Conservation (phyloP, 2,888 invertebrate genomes). For the Amblyteles armatorius region DNA sequence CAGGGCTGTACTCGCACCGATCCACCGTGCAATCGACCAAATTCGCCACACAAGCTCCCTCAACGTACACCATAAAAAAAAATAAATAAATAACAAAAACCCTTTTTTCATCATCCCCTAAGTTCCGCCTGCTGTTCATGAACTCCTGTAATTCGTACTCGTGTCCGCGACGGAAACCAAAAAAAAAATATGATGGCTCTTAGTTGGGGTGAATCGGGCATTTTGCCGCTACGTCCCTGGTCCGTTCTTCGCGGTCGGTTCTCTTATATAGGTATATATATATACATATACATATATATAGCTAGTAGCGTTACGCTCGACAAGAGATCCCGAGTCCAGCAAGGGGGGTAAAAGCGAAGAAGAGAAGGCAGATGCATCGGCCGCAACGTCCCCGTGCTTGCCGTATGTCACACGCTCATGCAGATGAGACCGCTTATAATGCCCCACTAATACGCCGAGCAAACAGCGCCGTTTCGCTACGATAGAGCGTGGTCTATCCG, state of each 20-base stretch:
- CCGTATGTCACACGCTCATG: constrained; percentile 82
- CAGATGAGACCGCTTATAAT: constrained; percentile 78
- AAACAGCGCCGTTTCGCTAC: constrained; percentile 72
- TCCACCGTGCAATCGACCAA: neutral
- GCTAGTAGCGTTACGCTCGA: constrained; percentile 59
- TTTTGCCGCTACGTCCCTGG: constrained; percentile 49
- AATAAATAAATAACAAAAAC: neutral
- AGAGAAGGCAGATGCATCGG: constrained; percentile 77
- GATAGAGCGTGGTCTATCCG: constrained; percentile 46
- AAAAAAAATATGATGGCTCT: neutral
- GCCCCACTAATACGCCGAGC: constrained; percentile 75
- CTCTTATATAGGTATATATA: constrained; percentile 7
- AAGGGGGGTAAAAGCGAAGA: constrained; percentile 65
- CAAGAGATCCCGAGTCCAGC: constrained; percentile 53
- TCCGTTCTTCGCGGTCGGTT: constrained; percentile 38
- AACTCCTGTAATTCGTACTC: neutral
- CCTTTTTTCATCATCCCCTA: neutral
- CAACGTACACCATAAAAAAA: neutral
- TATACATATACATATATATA: neutral
- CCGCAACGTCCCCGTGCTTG: constrained; percentile 73
- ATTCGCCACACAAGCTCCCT: neutral
- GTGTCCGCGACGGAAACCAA: neutral
- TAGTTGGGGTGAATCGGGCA: neutral
- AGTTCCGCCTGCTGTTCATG: neutral
- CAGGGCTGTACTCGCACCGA: constrained; percentile 52